Evolutionary conservation across 2,113 vertebrate species (phyloP).

Genomic region (Sclerurus mexicanus): DNA sequence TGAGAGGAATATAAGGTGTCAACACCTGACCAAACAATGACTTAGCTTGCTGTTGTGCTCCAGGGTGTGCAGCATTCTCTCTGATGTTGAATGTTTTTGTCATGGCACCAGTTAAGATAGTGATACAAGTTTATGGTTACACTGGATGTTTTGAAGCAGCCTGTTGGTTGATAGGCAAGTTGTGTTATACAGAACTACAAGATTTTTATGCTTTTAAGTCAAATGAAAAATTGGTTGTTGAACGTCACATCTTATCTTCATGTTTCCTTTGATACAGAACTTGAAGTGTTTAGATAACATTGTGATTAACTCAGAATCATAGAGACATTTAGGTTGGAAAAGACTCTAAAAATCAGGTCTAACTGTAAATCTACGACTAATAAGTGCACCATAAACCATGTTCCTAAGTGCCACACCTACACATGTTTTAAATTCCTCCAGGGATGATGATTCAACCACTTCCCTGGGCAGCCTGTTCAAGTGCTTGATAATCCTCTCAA

Average conservation of each 20-base stretch:
- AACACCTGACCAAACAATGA: not conserved
- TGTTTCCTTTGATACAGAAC: not conserved
- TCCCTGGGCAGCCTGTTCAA: not conserved
- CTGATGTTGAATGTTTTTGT: not conserved
- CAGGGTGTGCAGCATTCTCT: not conserved
- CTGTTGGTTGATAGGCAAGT: not conserved
- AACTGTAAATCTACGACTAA: not conserved
- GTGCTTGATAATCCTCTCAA: not conserved
- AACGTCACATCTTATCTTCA: not conserved
- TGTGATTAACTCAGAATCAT: not conserved
- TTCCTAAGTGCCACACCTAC: not conserved
- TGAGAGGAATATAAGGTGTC: not conserved
- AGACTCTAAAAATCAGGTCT: not conserved
- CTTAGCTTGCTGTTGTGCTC: not conserved
- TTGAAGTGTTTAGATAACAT: not conserved
- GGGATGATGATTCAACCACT: not conserved
- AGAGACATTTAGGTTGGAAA: not conserved
- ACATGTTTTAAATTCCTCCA: not conserved
- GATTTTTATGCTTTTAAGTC: not conserved
- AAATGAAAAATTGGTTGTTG: not conserved
- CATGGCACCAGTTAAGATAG: not conserved
- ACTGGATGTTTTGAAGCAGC: not conserved
- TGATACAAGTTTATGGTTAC: not conserved
- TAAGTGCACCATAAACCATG: not conserved
- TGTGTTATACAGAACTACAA: not conserved